Conservation (phyloP, 2,113 vertebrate species). For the Albula glossodonta region DNA sequence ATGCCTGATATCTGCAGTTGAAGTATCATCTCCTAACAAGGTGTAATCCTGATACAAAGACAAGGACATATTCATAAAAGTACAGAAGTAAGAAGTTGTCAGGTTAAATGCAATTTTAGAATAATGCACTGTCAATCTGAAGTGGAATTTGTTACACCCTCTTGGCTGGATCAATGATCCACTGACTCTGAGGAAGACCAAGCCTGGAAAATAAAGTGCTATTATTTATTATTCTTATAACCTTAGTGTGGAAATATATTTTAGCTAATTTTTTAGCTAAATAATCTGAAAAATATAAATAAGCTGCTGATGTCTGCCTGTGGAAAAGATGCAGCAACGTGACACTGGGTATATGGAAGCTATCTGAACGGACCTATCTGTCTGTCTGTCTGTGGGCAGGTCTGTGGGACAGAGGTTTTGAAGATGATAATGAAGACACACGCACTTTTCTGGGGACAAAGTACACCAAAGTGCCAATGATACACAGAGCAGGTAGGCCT, state of each 20-base stretch:
- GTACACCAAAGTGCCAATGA: slow-evolving; percentile 66
- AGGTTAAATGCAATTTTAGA: background rate
- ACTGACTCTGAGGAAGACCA: slow-evolving; percentile 26
- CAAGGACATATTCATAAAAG: background rate
- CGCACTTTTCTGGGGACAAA: slow-evolving; percentile 60
- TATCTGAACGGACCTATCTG: background rate
- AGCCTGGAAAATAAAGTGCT: slow-evolving; percentile 37
- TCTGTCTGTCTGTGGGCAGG: slow-evolving; percentile 46
- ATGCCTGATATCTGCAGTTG: background rate
- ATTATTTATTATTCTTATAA: slow-evolving; percentile 47
- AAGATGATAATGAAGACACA: slow-evolving; percentile 40
- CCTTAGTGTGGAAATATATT: slow-evolving; percentile 45
- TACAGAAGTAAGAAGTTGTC: background rate
- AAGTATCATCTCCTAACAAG: background rate
- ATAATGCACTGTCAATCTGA: background rate
- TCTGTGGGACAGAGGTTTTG: slow-evolving; percentile 62
- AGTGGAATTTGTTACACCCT: slow-evolving; percentile 18
- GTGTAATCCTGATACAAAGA: background rate
- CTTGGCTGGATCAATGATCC: slow-evolving; percentile 41
- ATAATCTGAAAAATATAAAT: no score
- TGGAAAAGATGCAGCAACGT: no score
- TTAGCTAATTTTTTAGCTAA: no score
- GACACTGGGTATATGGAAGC: background rate
- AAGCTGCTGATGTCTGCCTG: no score
- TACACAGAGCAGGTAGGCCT: slow-evolving; percentile 62